Percentiles rank a stretch among this genome's conserved stretches.
phyloP scores from a whole-genome alignment of 1,140 invertebrate species.

The Aphaenogaster floridana region DNA sequence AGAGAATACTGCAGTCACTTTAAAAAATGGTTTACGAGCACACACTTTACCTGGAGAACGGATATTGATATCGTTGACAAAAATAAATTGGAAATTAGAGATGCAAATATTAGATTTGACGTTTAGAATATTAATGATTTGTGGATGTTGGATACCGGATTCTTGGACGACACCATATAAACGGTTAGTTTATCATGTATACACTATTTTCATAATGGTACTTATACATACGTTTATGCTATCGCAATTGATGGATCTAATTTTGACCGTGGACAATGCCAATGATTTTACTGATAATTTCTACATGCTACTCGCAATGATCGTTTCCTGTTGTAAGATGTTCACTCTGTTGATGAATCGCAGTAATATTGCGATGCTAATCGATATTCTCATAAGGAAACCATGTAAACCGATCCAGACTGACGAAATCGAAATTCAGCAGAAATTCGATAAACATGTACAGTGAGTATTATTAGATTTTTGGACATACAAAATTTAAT shows the following conservation, averaged over 20 bases:
- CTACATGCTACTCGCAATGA: constrained; percentile 64
- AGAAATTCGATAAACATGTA: constrained; percentile 57
- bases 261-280: constrained; percentile 52
- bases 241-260: constrained; percentile 34
- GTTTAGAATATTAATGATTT: constrained; percentile 51
- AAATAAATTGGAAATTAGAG: neutral
- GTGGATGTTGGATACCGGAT: constrained; percentile 46
- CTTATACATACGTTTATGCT: constrained; percentile 27
- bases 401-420: constrained; percentile 47
- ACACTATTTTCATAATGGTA: constrained; percentile 6
- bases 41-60: neutral
- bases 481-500: neutral
- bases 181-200: constrained; percentile 6
- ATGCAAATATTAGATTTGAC: constrained; percentile 54
- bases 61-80: neutral
- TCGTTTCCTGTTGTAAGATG: constrained; percentile 56
- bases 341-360: constrained; percentile 54
- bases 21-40: neutral
- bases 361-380: constrained; percentile 47
- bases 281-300: constrained; percentile 67
- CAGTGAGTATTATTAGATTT: constrained; percentile 52
- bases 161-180: constrained; percentile 27
- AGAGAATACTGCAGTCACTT: neutral
- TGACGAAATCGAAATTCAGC: constrained; percentile 65
- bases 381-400: constrained; percentile 27